Percentiles rank a stretch among this genome's conserved stretches.
Conservation (phyloP, 2,113 vertebrate species). For the Tupaia tana region DNA sequence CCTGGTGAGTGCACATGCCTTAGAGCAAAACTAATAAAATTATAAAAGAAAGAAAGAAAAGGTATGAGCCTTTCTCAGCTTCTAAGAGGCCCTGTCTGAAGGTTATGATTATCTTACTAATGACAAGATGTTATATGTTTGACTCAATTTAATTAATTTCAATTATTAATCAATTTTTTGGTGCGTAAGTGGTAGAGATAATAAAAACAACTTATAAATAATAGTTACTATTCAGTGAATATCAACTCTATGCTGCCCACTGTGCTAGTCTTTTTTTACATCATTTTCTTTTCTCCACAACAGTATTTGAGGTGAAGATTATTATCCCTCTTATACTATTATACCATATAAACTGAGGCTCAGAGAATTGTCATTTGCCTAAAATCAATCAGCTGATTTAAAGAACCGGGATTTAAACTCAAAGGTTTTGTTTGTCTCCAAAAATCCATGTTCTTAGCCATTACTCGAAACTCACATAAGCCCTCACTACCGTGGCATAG, state of each 20-base stretch:
- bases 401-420: not conserved
- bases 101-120: not conserved
- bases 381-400: not conserved
- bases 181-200: not conserved
- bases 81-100: not conserved
- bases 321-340: not conserved
- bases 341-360: not conserved
- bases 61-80: not conserved
- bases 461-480: constrained; percentile 24
- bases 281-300: not conserved
- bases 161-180: not conserved
- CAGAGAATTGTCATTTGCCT: not conserved
- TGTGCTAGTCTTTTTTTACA: not conserved
- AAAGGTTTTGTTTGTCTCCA: not conserved
- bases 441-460: not conserved
- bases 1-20: no score
- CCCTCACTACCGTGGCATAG: no score
- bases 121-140: not conserved
- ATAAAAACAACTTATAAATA: not conserved
- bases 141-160: not conserved
- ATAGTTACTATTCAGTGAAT: not conserved
- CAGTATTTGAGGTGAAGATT: not conserved
- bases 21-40: no score
- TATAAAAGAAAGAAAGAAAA: not conserved
- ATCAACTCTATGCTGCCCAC: not conserved